Base-by-base conservation (phyloP, 2,888 invertebrate genomes). In the Trissolcus japonicus region DNA sequence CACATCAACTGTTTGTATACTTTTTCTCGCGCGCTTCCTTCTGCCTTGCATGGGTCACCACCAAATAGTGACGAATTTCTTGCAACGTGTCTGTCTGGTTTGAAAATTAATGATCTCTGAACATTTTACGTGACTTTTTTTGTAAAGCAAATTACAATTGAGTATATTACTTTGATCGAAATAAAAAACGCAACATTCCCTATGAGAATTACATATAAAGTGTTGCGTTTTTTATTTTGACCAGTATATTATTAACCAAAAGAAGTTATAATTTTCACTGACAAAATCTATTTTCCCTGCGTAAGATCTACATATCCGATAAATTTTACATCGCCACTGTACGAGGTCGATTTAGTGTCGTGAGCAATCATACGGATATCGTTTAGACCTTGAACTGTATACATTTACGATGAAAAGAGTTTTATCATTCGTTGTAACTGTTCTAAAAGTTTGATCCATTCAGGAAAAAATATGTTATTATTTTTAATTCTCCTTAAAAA, bases 11-110 rank as follows among this genome's bases (percentile, higher is more conserved):
- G 55, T 17, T 40, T 46, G 41, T 63, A 43, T 43, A 66, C 53
- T 56, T 55, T 51, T 53, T 67, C 66, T 60, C 66, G 66, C 50
- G 54, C 51, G 56, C 48, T 55, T 60, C 61, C 65, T 66, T 67
- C 54, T 51, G 48, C 54, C 65, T 35, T 55, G 51, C 48, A 56
- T 40, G 57, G 62, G 71, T 67, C 68, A 46, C 59, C 46, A 53
- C n/a, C 59, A 43, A 46, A 51, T 25, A 21, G 62, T 53, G 62
- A 62, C 63, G 59, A 72, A 72, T 67, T 76, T 72, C 67, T 62
- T 72, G 46, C 63, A 61, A 62, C 43, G 14, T 53, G 41, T 14
- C 17, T 25, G 13, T 29, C n/a, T 9, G 48, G n/a, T 9, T 9
- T 11, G 17, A 16, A 16, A 48, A 48, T 6, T 7, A 9, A 48